Evolutionary conservation across 2,797 vertebrate species (phyloP), one percentile per base, ranked within the genome.

Genomic region (Coregonus suidteri): DNA sequence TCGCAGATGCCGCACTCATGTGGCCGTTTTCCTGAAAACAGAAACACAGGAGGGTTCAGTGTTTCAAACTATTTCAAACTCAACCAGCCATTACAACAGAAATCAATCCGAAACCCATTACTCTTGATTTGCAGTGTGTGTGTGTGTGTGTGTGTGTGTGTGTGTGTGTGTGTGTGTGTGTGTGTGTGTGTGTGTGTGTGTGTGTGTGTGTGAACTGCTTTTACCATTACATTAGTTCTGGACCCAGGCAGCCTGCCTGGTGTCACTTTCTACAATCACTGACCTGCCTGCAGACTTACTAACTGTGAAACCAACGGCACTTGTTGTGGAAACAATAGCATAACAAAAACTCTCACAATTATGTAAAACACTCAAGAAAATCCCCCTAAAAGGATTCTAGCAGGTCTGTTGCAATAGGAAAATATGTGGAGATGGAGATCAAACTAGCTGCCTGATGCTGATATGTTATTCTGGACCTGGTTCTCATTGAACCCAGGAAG

Each of bases 1-100:
- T 96, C 96, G 88, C 98, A 99, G 89, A 99, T 93, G 51, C 90
- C 94, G 85, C 98, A 99, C 93, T 99, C 97, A 0, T 99, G 97
- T 78, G 98, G 98, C 41, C 98, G 95, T 86, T 97, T 99, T 83
- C 98, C 98, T 99, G 90, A 14, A 14, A 88, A 90, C 82, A 79
- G 1, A 75, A 59, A 25, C n/a, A n/a, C 56, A 6, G 1, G 6
- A 59, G n/a, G 9, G 20, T 64, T 25, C 20, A 64, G 59, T 30
- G 5, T 2, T 62, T 62, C 7, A 62, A n/a, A 20, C n/a, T n/a
- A 0, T n/a, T 59, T 59, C 18, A 20, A 25, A 64, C 59, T 13
- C n/a, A 9, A 11, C 41, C 41, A 47, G 41, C 31, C 31, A 47
- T 47, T 47, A 47, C 41, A 47, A 47, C 41, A 47, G 7, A 47